Base-by-base conservation (phyloP, 2,888 invertebrate genomes). In the Caenorhabditis plicata region DNA sequence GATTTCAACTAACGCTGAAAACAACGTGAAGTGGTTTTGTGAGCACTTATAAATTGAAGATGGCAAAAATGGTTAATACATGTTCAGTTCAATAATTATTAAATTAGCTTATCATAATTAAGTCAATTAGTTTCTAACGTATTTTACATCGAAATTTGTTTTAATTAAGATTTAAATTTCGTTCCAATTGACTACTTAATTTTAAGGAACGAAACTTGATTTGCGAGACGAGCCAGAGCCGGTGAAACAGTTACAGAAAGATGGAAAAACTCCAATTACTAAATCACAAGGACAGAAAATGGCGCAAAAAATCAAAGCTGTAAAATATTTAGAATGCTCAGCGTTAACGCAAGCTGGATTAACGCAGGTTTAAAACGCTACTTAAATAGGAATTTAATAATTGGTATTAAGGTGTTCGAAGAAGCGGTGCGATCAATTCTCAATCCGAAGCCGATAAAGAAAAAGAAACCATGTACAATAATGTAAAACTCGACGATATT, bases 301-400 rank as follows among this genome's bases (percentile, higher is more conserved):
- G 92, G 82, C 61, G 19, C 60, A 63, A 44, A 95, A 95, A 88
- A 91, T 98, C 81, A 88, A 95, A 83, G 96, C 96, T 72, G 92
- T 94, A 52, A 94, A 93, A 86, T 98, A 98, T 83, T 91, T 98
- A 89, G 98, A 98, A 85, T 98, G 98, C 85, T 96, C 96, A 49
- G 98, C 98, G 58, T 86, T 98, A 72, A 98, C 98, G 75, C 98
- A 98, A 84, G 88, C 95, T 81, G 96, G 96, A 64, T 87, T 98
- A 52, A 93, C 94, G 84, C 92, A 92, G 87, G 86, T 85, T 20
- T 13, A 27, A 27, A 27, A 27, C 29, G 13, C 7, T 9, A 27
- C 29, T 9, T 9, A 27, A 9, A 27, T 7, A 27, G 29, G 13
- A 13, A 27, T 9, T 13, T 27, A 27, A 27, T 27, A 27, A 27